phyloP scores from a whole-genome alignment of 2,113 vertebrate genomes.

The Eira barbara region DNA sequence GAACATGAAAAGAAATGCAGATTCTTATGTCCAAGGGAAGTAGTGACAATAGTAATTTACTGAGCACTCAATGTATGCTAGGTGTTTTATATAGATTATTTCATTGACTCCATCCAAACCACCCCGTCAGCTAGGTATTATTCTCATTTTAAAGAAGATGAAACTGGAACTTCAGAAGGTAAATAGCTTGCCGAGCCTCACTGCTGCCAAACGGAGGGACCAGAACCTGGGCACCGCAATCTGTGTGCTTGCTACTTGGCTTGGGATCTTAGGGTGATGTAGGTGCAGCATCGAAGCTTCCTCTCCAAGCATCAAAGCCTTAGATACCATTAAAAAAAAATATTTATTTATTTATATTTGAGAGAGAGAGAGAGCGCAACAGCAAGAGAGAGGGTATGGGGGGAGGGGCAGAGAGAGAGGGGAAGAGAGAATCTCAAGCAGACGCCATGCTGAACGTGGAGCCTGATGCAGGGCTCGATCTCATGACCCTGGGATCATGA shows the following conservation, averaged over 20 bases:
- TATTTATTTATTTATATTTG: neutral
- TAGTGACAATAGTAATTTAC: neutral
- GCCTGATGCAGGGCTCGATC: neutral
- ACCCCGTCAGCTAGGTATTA: neutral
- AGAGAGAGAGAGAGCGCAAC: neutral
- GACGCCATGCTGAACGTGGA: neutral
- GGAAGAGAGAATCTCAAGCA: neutral
- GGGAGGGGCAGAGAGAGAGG: neutral
- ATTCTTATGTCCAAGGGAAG: neutral
- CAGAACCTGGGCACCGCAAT: neutral
- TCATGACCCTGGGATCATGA: neutral
- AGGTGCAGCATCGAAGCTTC: neutral
- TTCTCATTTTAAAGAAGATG: neutral
- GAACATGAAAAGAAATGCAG: neutral
- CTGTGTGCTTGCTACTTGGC: neutral
- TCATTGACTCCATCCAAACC: neutral
- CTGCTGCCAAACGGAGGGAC: neutral
- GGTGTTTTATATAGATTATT: neutral
- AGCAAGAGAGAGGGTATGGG: neutral
- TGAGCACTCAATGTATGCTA: neutral
- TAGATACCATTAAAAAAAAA: neutral
- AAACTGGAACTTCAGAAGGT: neutral
- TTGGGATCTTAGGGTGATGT: neutral
- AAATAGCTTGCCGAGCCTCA: neutral
- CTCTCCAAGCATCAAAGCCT: neutral